These are phyloP conservation scores for Mayetiola destructor DNA, from an alignment of 2,888 invertebrate genomes.

Conservation along the genomic window DNA sequence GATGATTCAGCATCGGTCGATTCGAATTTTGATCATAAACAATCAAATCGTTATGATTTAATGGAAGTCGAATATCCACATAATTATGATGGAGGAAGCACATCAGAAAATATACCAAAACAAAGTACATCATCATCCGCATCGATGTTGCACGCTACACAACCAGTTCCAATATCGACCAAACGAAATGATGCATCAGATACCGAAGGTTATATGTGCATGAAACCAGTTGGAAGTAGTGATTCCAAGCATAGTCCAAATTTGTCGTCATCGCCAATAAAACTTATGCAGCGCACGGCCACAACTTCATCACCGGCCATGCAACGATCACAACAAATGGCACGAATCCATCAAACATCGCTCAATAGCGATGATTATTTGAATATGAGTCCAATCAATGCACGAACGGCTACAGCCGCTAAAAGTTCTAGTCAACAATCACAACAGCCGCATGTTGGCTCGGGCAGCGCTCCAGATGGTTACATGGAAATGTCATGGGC, in stretches of 20 bases:
- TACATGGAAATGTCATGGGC: conserved; percentile 51
- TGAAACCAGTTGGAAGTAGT: conserved; percentile 37
- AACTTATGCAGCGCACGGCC: conserved; percentile 1
- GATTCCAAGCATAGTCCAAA: conserved; percentile 13
- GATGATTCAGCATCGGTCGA: background rate
- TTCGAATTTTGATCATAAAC: background rate
- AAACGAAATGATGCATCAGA: conserved; percentile 20
- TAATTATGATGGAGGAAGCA: background rate
- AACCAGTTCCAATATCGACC: conserved; percentile 18
- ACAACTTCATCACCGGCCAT: background rate
- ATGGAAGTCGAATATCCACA: conserved; percentile 4
- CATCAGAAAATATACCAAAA: background rate
- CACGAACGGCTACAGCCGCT: background rate
- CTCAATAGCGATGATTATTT: conserved; percentile 20
- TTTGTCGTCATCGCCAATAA: conserved; percentile 16
- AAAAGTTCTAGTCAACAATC: background rate
- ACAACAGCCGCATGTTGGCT: background rate
- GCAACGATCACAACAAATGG: background rate
- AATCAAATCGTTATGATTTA: conserved; percentile 5
- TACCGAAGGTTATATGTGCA: conserved; percentile 44
- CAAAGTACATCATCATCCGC: conserved; percentile 6
- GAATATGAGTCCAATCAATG: conserved; percentile 21
- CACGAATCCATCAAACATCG: conserved; percentile 2
- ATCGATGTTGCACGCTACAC: conserved; percentile 17
- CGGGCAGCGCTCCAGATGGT: conserved; percentile 38